A percentile compares a stretch with the other conserved stretches of the same genome.
Evolutionary conservation across 2,888 invertebrate genomes (phyloP).

Genomic region (Melieria omissa): DNA sequence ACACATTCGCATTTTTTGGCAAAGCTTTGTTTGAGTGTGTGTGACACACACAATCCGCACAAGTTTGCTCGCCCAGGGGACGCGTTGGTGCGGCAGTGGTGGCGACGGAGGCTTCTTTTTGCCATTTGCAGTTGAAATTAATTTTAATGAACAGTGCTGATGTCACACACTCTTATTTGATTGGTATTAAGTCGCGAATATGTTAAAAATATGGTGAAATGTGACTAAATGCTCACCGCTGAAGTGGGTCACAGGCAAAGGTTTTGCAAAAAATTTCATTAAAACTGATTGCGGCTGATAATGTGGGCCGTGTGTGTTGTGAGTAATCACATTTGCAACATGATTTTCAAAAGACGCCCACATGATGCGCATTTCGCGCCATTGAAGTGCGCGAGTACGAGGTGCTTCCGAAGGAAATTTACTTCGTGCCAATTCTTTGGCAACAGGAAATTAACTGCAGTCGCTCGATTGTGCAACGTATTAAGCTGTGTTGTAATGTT

Average conservation of each 20-base stretch:
- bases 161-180: slow-evolving; percentile 7
- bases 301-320: background rate
- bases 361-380: background rate
- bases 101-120: too few species aligned
- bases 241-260: background rate
- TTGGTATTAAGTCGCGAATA: background rate
- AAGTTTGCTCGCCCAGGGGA: too few species aligned
- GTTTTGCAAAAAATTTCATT: background rate
- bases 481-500: background rate
- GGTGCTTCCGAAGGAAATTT: slow-evolving; percentile 10
- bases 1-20: too few species aligned
- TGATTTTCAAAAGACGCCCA: background rate
- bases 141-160: background rate
- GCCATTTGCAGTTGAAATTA: background rate
- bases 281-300: background rate
- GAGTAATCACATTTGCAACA: background rate
- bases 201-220: background rate
- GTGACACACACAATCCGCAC: too few species aligned
- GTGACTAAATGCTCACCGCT: background rate
- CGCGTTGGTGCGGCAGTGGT: too few species aligned
- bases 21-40: too few species aligned
- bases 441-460: slow-evolving; percentile 16
- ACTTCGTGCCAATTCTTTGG: background rate
- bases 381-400: background rate
- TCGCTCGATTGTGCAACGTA: background rate